Base-by-base conservation (phyloP, 1,140 invertebrate genomes). In the Penaeus japonicus region DNA sequence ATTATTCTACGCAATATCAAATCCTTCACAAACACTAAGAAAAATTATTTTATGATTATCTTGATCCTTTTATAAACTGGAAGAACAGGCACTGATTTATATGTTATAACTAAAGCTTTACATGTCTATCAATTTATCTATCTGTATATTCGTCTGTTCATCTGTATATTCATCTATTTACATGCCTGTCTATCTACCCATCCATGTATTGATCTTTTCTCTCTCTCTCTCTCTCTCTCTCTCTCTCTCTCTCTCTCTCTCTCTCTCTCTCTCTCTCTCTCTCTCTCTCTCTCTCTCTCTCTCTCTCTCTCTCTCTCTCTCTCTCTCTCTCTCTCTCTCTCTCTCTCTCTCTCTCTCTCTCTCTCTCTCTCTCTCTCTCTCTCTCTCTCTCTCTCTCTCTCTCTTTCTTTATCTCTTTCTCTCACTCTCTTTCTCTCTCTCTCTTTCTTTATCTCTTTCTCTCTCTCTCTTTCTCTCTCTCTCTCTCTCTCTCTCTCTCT, bases 291-390 rank as follows among this genome's bases (percentile, higher is more conserved):
- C 22, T n/a, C 22, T n/a, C 22, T 18, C 22, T n/a, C 22, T 18
- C 62, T 65, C 62, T 65, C 62, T n/a, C 62, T n/a, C 62, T 65
- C 62, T 65, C 62, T 65, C 62, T 65, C 62, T 65, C 62, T n/a
- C 62, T 47, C 39, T 47, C 5, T 7, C 39, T 47, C 12, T 10
- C 39, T 10, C 39, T 10, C 39, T 10, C 39, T 10, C 39, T 10
- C 39, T 10, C 5, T 47, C 39, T 47, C 5, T 47, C 39, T 47
- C 39, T 47, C 5, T 47, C 5, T 47, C 39, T 47, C 39, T 2
- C 12, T 47, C 39, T 47, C 39, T 2, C 7, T 65, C 62, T 65
- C 62, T n/a, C 20, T n/a, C 20, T n/a, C 20, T n/a, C 20, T 30
- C 20, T 30, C 0, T 3, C 39, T 35, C 35, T 35, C n/a, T 78